Conservation (phyloP, 2,888 invertebrate species). For the Mythimna impura region DNA sequence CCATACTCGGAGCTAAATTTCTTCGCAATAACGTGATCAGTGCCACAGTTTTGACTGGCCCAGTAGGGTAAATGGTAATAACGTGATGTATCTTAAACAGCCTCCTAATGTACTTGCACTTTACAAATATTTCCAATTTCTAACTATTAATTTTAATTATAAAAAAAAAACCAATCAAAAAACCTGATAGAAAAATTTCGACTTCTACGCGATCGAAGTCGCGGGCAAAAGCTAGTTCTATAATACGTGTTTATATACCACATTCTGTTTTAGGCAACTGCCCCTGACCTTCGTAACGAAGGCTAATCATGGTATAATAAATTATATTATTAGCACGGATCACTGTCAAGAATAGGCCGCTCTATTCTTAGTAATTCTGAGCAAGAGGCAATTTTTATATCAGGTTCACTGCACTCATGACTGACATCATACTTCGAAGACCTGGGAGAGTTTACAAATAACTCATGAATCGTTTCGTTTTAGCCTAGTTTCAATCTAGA, state of each 20-base stretch:
- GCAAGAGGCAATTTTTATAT: slow-evolving; percentile 23
- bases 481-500: slow-evolving; percentile 22
- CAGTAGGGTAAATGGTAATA: too few relatives aligned
- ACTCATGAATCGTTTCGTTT: slow-evolving; percentile 21
- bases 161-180: too few relatives aligned
- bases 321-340: slow-evolving; percentile 33
- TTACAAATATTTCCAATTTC: too few relatives aligned
- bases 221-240: neutral
- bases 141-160: too few relatives aligned
- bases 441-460: slow-evolving; percentile 48
- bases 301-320: slow-evolving; percentile 19
- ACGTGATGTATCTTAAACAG: too few relatives aligned
- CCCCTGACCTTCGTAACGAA: slow-evolving; percentile 32
- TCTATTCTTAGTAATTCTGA: slow-evolving; percentile 28
- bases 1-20: too few relatives aligned
- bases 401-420: slow-evolving; percentile 51
- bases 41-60: too few relatives aligned
- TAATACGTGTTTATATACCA: slow-evolving; percentile 3
- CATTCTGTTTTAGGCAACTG: slow-evolving; percentile 13
- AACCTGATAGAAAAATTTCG: too few relatives aligned
- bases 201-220: too few relatives aligned
- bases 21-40: too few relatives aligned
- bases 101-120: too few relatives aligned
- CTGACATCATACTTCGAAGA: slow-evolving; percentile 43
- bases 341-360: slow-evolving; percentile 30